These are phyloP conservation scores for Acanthiza pusilla DNA, from an alignment of 2,797 vertebrate species.

Conservation along the genomic window DNA sequence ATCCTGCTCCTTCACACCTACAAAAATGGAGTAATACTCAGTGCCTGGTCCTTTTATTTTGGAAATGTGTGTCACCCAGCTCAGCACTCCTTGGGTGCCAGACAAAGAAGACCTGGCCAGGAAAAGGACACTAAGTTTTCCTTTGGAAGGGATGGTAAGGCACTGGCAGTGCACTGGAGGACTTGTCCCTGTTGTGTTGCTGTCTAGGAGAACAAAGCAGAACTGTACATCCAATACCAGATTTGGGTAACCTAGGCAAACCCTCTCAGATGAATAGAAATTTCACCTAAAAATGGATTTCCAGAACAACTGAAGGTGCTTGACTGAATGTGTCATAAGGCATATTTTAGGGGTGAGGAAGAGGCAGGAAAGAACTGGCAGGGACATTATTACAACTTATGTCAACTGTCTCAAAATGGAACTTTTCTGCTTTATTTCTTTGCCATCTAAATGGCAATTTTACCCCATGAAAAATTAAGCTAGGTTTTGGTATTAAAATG, in stretches of 20 bases:
- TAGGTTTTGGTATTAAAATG: not conserved
- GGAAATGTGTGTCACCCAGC: not conserved
- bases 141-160: not conserved
- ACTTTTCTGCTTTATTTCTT: not conserved
- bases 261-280: not conserved
- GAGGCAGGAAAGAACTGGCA: not conserved
- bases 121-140: not conserved
- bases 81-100: not conserved
- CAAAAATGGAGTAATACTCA: not conserved
- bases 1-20: not conserved
- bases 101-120: not conserved
- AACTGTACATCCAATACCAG: not conserved
- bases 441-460: not conserved
- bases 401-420: not conserved
- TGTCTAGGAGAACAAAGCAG: not conserved
- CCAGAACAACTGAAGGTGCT: not conserved
- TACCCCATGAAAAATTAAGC: not conserved
- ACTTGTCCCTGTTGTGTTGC: accelerated
- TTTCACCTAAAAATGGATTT: not conserved
- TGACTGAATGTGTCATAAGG: not conserved
- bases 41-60: not conserved
- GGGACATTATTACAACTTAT: not conserved
- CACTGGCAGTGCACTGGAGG: not conserved
- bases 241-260: not conserved
- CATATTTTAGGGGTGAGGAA: not conserved